phyloP scores from a whole-genome alignment of 2,113 vertebrate genomes.

The Cephalopholis sonnerati region DNA sequence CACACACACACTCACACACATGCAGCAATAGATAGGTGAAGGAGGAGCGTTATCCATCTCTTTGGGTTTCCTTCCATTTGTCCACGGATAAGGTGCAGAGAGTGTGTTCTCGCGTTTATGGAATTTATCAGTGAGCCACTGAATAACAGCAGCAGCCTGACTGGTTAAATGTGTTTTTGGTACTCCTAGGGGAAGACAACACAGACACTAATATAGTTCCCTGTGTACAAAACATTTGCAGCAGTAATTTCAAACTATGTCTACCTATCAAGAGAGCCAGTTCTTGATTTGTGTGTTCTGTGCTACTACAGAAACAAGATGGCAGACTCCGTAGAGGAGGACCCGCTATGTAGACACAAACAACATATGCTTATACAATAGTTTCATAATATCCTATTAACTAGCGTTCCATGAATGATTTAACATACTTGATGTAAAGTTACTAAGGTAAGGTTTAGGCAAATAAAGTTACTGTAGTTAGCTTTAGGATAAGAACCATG shows the following conservation, averaged over 20 bases:
- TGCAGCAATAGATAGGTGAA: not conserved
- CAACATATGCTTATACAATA: too few relatives aligned
- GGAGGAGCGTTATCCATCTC: constrained; percentile 9
- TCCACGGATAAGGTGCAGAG: not conserved
- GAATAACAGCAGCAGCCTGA: not conserved
- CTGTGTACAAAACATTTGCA: not conserved
- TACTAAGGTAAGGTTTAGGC: too few relatives aligned
- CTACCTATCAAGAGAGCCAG: too few relatives aligned
- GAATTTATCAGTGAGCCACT: constrained; percentile 2
- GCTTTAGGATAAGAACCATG: too few relatives aligned
- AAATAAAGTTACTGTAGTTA: too few relatives aligned
- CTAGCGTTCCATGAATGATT: too few relatives aligned
- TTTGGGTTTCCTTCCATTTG: not conserved
- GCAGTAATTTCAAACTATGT: not conserved
- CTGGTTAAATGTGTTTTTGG: not conserved
- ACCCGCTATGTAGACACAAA: too few relatives aligned
- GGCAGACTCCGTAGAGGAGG: too few relatives aligned
- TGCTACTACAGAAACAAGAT: too few relatives aligned
- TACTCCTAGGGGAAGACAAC: not conserved
- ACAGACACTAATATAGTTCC: not conserved
- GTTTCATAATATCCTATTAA: too few relatives aligned
- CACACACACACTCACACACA: not conserved
- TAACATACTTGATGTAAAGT: too few relatives aligned
- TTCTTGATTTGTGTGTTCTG: too few relatives aligned
- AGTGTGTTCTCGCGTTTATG: not conserved